Percentiles rank a stretch among this genome's conserved stretches.
Evolutionary conservation across 1,140 invertebrate species (phyloP).

Genomic region (Drosophila ambigua): DNA sequence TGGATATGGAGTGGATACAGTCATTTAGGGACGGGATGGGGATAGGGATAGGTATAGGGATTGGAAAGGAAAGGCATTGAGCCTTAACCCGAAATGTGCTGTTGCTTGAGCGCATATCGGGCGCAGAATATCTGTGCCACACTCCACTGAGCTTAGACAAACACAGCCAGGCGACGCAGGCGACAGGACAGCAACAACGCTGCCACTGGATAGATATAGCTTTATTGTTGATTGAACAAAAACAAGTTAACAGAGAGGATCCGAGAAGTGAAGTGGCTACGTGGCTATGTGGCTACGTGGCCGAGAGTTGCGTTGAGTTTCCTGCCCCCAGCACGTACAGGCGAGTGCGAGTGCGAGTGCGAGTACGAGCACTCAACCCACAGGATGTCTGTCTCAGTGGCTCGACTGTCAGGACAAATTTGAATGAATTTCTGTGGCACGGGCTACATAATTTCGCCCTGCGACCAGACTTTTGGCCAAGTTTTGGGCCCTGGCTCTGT

Average conservation of each 20-base stretch:
- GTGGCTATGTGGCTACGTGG: slow-evolving; percentile 52
- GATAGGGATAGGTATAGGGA: slow-evolving; percentile 1
- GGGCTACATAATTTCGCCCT: slow-evolving; percentile 68
- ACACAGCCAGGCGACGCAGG: slow-evolving; percentile 47
- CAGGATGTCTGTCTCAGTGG: slow-evolving; percentile 14
- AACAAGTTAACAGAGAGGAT: slow-evolving; percentile 51
- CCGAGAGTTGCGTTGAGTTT: slow-evolving; percentile 15
- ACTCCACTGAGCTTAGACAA: slow-evolving; percentile 77
- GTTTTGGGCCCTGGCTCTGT: slow-evolving; percentile 53
- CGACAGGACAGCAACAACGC: slow-evolving; percentile 19
- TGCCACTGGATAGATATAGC: slow-evolving; percentile 44
- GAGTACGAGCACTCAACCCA: background rate
- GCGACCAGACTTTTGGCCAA: slow-evolving; percentile 42
- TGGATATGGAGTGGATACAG: slow-evolving; percentile 57
- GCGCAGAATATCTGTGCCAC: slow-evolving; percentile 72
- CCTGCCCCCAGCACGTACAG: slow-evolving; percentile 38
- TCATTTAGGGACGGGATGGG: slow-evolving; percentile 49
- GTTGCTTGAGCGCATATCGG: slow-evolving; percentile 62
- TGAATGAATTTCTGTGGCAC: slow-evolving; percentile 41
- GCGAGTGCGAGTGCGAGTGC: slow-evolving; percentile 22
- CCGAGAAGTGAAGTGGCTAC: slow-evolving; percentile 45
- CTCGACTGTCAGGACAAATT: slow-evolving; percentile 38
- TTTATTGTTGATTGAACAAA: slow-evolving; percentile 80
- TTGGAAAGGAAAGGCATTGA: slow-evolving; percentile 8
- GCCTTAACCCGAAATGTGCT: slow-evolving; percentile 50